Evolutionary conservation across 2,113 vertebrate genomes (phyloP).

Genomic region (Muntiacus reevesi): DNA sequence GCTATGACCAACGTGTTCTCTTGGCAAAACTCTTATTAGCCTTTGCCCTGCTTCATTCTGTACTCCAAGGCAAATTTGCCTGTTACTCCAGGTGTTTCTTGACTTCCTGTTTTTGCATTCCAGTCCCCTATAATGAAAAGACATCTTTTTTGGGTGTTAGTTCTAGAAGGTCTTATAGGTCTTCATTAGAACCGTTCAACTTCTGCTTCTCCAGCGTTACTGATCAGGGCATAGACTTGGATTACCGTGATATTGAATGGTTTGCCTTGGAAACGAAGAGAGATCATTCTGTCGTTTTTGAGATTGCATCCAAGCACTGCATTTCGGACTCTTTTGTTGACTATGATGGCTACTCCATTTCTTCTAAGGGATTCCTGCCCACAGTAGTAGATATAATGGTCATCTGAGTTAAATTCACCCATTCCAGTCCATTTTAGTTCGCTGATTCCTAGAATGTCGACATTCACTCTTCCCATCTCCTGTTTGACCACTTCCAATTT

Average conservation of each 20-base stretch:
- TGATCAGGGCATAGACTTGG: neutral
- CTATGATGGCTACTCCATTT: neutral
- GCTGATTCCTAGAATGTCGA: neutral
- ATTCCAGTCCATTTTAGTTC: neutral
- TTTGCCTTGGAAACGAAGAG: neutral
- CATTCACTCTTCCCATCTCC: neutral
- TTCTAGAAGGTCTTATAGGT: neutral
- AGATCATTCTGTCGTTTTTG: neutral
- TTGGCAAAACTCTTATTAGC: neutral
- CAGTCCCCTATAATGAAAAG: neutral
- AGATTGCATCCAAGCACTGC: neutral
- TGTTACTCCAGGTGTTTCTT: neutral
- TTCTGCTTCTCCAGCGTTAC: neutral
- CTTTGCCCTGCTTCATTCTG: neutral
- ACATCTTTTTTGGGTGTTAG: neutral
- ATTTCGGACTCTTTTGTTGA: neutral
- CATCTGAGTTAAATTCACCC: neutral
- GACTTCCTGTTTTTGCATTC: neutral
- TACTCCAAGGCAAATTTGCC: neutral
- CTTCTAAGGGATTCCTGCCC: neutral
- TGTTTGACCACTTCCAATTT: neutral
- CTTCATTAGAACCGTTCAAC: neutral
- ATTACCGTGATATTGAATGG: neutral
- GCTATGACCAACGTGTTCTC: rapidly evolving
- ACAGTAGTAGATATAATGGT: neutral